Evolutionary conservation across 2,888 invertebrate species (phyloP).

Genomic region (Myathropa florea): DNA sequence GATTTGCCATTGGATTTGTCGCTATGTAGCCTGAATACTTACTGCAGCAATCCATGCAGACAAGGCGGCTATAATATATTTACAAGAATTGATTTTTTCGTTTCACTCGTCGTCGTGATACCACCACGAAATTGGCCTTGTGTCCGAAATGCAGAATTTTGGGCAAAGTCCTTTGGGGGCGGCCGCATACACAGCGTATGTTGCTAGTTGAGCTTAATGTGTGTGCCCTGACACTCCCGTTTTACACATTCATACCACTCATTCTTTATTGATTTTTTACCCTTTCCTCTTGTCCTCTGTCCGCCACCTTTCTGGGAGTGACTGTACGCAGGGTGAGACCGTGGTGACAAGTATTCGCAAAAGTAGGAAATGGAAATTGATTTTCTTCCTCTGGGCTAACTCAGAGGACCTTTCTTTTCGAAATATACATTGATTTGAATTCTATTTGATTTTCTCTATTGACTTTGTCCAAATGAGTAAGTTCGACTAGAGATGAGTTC

Average conservation of each 20-base stretch:
- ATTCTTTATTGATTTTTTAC: conserved; percentile 69
- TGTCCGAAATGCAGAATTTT: conserved; percentile 56
- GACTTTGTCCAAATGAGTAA: conserved; percentile 45
- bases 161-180: conserved; percentile 43
- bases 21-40: conserved; percentile 53
- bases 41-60: conserved; percentile 67
- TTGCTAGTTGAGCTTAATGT: conserved; percentile 11
- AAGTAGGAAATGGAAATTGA: conserved; percentile 66
- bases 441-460: conserved; percentile 60
- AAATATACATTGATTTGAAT: conserved; percentile 28
- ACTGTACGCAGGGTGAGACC: conserved; percentile 24
- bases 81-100: conserved; percentile 58
- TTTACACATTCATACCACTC: conserved; percentile 69
- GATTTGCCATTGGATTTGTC: conserved; percentile 49
- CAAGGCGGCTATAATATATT: conserved; percentile 53
- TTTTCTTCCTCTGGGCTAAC: conserved; percentile 57
- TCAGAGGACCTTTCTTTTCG: conserved; percentile 26
- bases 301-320: background rate
- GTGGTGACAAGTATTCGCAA: conserved; percentile 64
- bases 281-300: conserved; percentile 39
- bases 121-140: conserved; percentile 51
- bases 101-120: conserved; percentile 12
- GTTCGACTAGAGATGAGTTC: conserved; percentile 27
- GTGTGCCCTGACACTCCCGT: conserved; percentile 65
- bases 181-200: conserved; percentile 19